phyloP scores from a whole-genome alignment of 2,888 invertebrate genomes.

The Galeopsomyia nigrocyanea region DNA sequence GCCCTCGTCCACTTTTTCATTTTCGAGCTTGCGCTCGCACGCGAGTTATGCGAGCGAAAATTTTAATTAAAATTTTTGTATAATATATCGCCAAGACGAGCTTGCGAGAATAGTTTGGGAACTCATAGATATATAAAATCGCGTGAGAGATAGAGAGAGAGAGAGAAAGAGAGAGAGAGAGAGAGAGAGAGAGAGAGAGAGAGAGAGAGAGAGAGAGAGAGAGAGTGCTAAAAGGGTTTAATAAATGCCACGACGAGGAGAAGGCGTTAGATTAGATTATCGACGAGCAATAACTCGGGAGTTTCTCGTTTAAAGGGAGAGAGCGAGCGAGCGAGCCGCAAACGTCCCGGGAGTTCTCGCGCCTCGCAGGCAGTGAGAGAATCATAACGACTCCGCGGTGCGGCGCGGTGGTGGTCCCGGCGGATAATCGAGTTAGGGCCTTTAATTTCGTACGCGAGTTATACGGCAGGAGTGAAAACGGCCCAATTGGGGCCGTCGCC shows the following conservation, averaged over 20 bases:
- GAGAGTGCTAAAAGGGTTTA: too few relatives aligned
- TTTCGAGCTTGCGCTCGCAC: not conserved
- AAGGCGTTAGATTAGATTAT: not conserved
- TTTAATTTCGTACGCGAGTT: slow-evolving; percentile 36
- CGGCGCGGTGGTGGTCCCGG: not conserved
- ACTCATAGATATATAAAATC: too few relatives aligned
- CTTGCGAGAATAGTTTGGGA: not conserved
- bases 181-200: too few relatives aligned
- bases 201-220: too few relatives aligned
- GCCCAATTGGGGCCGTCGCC: not conserved
- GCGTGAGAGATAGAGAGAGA: too few relatives aligned
- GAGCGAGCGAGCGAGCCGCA: slow-evolving; percentile 9
- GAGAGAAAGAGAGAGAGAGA: too few relatives aligned
- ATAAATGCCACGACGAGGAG: too few relatives aligned
- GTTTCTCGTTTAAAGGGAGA: slow-evolving; percentile 30
- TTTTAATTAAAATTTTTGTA: too few relatives aligned
- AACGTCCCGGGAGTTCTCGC: slow-evolving; percentile 19
- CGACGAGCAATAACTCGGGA: slow-evolving; percentile 28
- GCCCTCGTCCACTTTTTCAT: not conserved
- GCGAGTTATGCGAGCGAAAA: too few relatives aligned
- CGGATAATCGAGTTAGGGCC: slow-evolving; percentile 34
- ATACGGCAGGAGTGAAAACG: slow-evolving; percentile 30
- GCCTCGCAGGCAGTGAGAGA: not conserved
- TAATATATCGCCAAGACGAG: not conserved
- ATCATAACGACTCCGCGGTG: slow-evolving; percentile 31